Evolutionary conservation across 1,140 invertebrate genomes (phyloP).

Genomic region (Meloidogyne hapla): DNA sequence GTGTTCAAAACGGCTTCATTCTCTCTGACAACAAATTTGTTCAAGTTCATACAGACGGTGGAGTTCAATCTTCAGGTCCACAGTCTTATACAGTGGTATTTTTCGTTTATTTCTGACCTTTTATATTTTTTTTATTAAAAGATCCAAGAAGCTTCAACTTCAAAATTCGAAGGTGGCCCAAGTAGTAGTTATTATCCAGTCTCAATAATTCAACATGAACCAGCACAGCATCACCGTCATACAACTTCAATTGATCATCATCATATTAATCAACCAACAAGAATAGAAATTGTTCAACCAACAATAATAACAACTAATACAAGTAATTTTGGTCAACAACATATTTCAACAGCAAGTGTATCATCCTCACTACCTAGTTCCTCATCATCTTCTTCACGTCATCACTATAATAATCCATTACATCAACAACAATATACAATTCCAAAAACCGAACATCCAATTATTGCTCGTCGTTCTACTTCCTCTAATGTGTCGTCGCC

Average conservation of each 20-base stretch:
- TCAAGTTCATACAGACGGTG: neutral
- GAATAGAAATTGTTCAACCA: conserved; percentile 28
- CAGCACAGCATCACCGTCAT: conserved; percentile 11
- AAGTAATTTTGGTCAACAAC: conserved; percentile 17
- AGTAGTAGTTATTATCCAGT: conserved; percentile 27
- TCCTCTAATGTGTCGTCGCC: neutral
- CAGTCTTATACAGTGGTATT: conserved; percentile 14
- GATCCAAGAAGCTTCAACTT: conserved; percentile 7
- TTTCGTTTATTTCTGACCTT: neutral
- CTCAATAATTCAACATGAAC: conserved; percentile 27
- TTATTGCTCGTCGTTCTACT: conserved; percentile 1
- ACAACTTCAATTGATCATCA: conserved; percentile 3
- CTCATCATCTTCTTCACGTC: neutral
- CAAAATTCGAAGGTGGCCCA: conserved; percentile 11
- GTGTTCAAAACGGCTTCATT: conserved; percentile 22
- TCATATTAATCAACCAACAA: conserved; percentile 14
- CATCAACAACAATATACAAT: conserved; percentile 24
- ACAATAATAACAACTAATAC: conserved; percentile 21
- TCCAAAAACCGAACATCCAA: conserved; percentile 12
- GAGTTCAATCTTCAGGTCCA: neutral
- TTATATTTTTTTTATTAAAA: neutral
- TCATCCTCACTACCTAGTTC: neutral
- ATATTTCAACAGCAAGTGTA: neutral
- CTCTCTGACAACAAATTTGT: conserved; percentile 23
- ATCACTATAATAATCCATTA: neutral